Evolutionary conservation across 2,113 vertebrate species (phyloP), one percentile per base, ranked within the genome.

Genomic region (Tragelaphus imberbis): DNA sequence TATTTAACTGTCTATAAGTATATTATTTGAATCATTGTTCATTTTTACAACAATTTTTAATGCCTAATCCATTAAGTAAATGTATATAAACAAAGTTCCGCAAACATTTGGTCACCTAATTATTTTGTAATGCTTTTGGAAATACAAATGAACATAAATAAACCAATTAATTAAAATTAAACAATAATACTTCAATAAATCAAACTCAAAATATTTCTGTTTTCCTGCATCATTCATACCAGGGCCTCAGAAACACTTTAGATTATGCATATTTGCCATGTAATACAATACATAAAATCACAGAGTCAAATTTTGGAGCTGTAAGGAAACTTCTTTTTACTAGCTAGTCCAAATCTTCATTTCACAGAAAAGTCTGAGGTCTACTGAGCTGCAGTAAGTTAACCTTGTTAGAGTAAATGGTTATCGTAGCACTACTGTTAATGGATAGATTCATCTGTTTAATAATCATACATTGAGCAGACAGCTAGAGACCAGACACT

Each of bases 41-140:
- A 95, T 86, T 95, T 93, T 94, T 91, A 47, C 17, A 68, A 25
- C 56, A 86, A 84, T 86, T 56, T 23, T 95, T 44, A 95, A 53
- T 84, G 9, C 8, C 4, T 19, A 95, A 65, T 49, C 40, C 84
- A 47, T 17, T 36, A 97, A 82, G 25, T 82, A 49, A 13, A 91
- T 40, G 33, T 44, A 33, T 65, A 82, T 17, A 77, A 96, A 91
- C 58, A 96, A 86, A 95, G 9, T 1, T 28, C 3, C 1, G 11
- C 1, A 68, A 91, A 63, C 71, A 12, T 53, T 44, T 88, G 40
- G 65, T 77, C 53, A n/a, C 27, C 28, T 94, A 86, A 90, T 61
- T 96, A 81, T 28, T 86, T 85, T 53, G 23, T 58, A 94, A 94
- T 85, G 33, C 55, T 95, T 97, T 94, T 44, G 68, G 30, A 92